Conservation (phyloP, 2,113 vertebrate species). For the Balaeniceps rex region DNA sequence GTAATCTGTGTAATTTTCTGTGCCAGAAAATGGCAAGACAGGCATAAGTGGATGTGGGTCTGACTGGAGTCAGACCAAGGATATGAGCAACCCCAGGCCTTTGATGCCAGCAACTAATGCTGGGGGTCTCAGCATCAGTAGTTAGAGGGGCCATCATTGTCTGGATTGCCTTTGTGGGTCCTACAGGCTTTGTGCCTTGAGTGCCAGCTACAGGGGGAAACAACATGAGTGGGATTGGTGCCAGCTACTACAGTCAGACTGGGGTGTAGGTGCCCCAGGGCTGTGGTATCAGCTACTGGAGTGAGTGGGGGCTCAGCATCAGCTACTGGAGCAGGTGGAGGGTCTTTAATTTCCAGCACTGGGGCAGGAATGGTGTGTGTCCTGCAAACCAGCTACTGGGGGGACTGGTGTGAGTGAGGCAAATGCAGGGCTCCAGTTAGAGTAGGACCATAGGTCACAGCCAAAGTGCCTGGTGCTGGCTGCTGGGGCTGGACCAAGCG, state of each 20-base stretch:
- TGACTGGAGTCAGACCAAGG: not conserved
- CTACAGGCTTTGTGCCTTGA: not conserved
- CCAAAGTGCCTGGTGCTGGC: not conserved
- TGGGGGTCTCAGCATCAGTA: not conserved
- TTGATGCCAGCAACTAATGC: not conserved
- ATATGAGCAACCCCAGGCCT: not conserved
- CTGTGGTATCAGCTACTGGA: not conserved
- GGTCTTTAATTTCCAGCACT: not conserved
- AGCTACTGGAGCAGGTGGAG: not conserved
- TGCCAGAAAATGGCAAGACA: not conserved
- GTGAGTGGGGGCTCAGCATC: not conserved
- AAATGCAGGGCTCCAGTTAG: not conserved
- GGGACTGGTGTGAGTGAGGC: not conserved
- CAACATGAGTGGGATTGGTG: not conserved
- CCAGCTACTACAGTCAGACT: not conserved
- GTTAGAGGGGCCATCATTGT: not conserved
- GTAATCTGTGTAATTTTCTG: not conserved
- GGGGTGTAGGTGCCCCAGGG: not conserved
- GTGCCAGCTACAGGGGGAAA: not conserved
- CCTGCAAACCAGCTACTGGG: not conserved
- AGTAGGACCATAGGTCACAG: not conserved
- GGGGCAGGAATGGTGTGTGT: not conserved
- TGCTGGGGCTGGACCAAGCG: not conserved
- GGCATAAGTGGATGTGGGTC: not conserved
- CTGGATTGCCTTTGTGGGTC: not conserved